These are phyloP conservation scores for Capitella teleta DNA, from an alignment of 1,140 invertebrate species.

Conservation along the genomic window DNA sequence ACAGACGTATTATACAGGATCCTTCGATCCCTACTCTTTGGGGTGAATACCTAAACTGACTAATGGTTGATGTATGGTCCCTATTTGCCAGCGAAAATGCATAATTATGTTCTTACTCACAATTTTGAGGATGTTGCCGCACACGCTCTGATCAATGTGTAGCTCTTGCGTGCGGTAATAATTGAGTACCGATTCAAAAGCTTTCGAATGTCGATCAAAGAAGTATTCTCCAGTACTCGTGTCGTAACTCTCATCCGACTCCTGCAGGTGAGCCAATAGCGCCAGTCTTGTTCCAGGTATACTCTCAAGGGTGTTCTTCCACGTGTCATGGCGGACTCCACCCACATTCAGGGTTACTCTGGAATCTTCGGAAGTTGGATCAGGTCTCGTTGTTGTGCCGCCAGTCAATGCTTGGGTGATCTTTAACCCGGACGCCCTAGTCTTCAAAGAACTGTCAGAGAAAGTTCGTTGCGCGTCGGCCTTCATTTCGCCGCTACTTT, in stretches of 20 bases:
- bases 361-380: background rate
- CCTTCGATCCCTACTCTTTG: too few relatives aligned
- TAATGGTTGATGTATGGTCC: too few relatives aligned
- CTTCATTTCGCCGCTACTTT: too few relatives aligned
- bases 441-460: too few relatives aligned
- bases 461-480: too few relatives aligned
- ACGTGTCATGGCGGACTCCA: background rate
- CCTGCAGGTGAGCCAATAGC: background rate
- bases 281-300: background rate
- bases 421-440: too few relatives aligned
- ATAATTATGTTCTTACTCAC: too few relatives aligned
- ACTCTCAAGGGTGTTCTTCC: background rate
- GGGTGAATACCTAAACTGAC: too few relatives aligned
- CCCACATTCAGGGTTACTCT: background rate
- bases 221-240: background rate
- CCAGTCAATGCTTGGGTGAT: too few relatives aligned
- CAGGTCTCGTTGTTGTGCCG: too few relatives aligned
- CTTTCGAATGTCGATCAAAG: background rate
- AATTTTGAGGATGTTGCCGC: slow-evolving; percentile 41
- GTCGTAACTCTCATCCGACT: background rate
- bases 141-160: slow-evolving; percentile 42
- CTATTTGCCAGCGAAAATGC: too few relatives aligned
- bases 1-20: too few relatives aligned
- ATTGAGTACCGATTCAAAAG: slow-evolving; percentile 5
- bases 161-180: slow-evolving; percentile 29